Percentiles rank a stretch among this genome's conserved stretches.
Evolutionary conservation across 1,140 invertebrate genomes (phyloP).

Genomic region (Sarcophaga peregrina): DNA sequence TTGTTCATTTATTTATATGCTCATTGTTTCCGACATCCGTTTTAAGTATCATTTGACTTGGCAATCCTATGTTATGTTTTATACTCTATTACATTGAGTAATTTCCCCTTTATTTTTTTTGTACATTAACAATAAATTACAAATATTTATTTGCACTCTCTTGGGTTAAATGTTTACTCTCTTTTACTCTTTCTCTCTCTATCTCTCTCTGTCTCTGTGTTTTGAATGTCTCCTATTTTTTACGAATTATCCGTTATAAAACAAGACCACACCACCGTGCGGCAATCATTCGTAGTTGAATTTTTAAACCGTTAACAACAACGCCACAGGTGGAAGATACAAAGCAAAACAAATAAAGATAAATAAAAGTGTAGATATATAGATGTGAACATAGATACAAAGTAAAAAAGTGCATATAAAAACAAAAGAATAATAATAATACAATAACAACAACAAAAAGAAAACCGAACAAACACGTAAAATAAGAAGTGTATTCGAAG

Average conservation of each 20-base stretch:
- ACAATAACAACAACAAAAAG: not conserved
- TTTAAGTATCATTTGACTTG: not conserved
- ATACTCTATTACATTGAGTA: not conserved
- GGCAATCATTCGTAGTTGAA: constrained; percentile 46
- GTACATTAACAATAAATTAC: not conserved
- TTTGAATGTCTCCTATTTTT: constrained; percentile 5
- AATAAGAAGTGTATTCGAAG: constrained; percentile 1
- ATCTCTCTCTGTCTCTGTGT: too few species aligned
- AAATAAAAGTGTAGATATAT: constrained; percentile 27
- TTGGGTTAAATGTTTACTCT: not conserved
- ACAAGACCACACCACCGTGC: constrained; percentile 42
- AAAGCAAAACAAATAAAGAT: constrained; percentile 43
- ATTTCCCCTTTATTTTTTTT: not conserved
- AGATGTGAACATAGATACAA: not conserved
- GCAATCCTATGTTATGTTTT: not conserved
- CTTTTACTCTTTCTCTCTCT: constrained; percentile 43
- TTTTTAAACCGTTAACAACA: constrained; percentile 52
- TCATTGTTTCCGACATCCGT: too few species aligned
- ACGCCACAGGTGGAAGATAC: constrained; percentile 43
- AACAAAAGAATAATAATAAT: constrained; percentile 8
- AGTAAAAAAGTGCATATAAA: constrained; percentile 20
- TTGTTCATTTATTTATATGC: too few species aligned
- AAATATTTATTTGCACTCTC: not conserved
- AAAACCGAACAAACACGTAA: constrained; percentile 29
- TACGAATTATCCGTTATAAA: constrained; percentile 43